A percentile compares a stretch with the other conserved stretches of the same genome.
phyloP scores from a whole-genome alignment of 2,888 invertebrate species.

The Thecophora atra region DNA sequence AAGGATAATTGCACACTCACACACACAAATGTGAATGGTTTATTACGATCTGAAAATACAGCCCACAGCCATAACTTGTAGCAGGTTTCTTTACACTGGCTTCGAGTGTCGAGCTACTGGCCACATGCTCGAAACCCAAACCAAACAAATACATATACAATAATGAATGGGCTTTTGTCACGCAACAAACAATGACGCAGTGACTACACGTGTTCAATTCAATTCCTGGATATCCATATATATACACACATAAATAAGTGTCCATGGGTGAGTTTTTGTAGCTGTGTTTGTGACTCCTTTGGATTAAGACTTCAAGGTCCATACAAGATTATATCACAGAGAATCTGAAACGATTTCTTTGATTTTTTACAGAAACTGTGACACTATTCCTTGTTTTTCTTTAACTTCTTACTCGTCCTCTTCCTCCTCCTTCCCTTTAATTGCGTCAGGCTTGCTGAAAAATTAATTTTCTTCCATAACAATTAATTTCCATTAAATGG shows the following conservation, averaged over 20 bases:
- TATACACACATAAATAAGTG: neutral
- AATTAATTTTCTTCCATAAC: slow-evolving; percentile 3
- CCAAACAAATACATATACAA: slow-evolving; percentile 23
- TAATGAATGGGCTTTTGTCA: slow-evolving; percentile 49
- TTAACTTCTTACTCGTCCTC: neutral
- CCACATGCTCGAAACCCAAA: slow-evolving; percentile 19
- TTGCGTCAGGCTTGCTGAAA: neutral
- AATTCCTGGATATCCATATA: slow-evolving; percentile 36
- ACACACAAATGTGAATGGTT: neutral
- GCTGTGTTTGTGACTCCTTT: slow-evolving; percentile 18
- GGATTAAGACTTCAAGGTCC: neutral
- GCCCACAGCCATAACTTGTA: neutral
- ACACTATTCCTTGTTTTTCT: neutral
- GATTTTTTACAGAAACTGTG: slow-evolving; percentile 4
- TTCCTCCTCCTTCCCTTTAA: neutral
- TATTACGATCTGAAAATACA: neutral
- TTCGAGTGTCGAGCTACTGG: neutral
- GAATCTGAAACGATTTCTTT: slow-evolving; percentile 19
- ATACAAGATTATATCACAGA: neutral
- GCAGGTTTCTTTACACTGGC: neutral
- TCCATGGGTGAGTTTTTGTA: slow-evolving; percentile 12
- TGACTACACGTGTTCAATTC: too few species aligned
- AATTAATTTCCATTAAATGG: slow-evolving; percentile 19
- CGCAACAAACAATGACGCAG: slow-evolving; percentile 47
- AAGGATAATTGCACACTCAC: neutral